A percentile compares a stretch with the other conserved stretches of the same genome.
These are phyloP conservation scores for Poeciliopsis gracilis DNA, from an alignment of 2,797 vertebrate species.

Conservation along the genomic window DNA sequence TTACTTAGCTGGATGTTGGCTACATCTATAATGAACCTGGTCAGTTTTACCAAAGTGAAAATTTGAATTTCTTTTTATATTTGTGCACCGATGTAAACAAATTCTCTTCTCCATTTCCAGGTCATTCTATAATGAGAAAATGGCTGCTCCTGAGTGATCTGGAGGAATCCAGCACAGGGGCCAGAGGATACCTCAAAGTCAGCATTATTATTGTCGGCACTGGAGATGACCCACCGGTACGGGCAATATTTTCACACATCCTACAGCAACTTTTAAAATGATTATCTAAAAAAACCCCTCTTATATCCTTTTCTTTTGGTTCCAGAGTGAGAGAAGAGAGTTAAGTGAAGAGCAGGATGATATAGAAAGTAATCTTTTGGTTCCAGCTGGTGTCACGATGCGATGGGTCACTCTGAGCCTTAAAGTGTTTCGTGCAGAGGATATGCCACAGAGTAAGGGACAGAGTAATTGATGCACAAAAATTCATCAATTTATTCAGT, in stretches of 20 bases:
- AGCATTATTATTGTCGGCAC: slow-evolving; percentile 91
- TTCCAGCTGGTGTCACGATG: slow-evolving; percentile 90
- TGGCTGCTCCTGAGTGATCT: slow-evolving; percentile 94
- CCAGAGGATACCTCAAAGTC: slow-evolving; percentile 96
- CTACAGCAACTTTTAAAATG: slow-evolving; percentile 9
- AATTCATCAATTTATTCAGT: not conserved
- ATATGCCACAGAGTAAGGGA: slow-evolving; percentile 93
- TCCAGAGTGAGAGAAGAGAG: slow-evolving; percentile 85
- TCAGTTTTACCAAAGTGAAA: slow-evolving; percentile 56
- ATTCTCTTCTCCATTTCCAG: slow-evolving; percentile 39
- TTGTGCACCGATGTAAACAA: not conserved
- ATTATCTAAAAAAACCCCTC: not conserved
- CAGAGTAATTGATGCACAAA: too few relatives aligned
- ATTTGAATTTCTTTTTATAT: not conserved
- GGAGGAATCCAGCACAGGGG: slow-evolving; percentile 87
- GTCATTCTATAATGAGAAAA: slow-evolving; percentile 86
- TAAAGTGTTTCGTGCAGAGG: slow-evolving; percentile 95
- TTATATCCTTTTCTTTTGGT: not conserved
- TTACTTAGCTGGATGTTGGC: slow-evolving; percentile 89
- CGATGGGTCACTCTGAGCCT: slow-evolving; percentile 89
- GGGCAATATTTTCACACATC: slow-evolving; percentile 10
- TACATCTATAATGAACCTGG: slow-evolving; percentile 93
- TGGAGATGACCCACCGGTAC: slow-evolving; percentile 91
- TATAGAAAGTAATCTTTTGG: slow-evolving; percentile 91
- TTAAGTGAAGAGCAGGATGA: slow-evolving; percentile 87